Evolutionary conservation across 2,797 vertebrate genomes (phyloP).

Genomic region (Clarias platycephalus): DNA sequence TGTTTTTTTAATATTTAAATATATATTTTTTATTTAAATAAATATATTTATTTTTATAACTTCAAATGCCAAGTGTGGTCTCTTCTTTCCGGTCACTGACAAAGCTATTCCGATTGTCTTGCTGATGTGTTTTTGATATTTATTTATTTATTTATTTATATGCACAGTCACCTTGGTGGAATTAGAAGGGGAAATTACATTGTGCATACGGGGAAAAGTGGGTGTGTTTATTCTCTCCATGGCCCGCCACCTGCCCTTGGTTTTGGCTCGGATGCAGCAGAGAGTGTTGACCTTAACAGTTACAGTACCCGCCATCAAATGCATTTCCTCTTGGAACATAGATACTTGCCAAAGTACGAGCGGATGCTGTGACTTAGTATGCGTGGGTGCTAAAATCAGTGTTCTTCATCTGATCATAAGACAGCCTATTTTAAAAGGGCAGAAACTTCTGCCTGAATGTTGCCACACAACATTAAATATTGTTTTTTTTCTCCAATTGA

Average conservation of each 20-base stretch:
- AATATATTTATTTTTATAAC: not conserved
- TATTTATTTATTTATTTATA: conserved; percentile 60
- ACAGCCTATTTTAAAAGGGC: not conserved
- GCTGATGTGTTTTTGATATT: conserved; percentile 34
- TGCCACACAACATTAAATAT: not conserved
- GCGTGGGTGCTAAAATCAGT: conserved; percentile 56
- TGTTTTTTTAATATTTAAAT: conserved; percentile 7
- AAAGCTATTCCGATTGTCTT: conserved; percentile 36
- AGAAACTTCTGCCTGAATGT: not conserved
- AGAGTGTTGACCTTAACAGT: conserved; percentile 67
- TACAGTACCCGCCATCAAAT: conserved; percentile 66
- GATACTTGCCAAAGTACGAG: conserved; percentile 32
- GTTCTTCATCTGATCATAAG: conserved; percentile 66
- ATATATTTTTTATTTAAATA: not conserved
- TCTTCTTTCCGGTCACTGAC: not conserved
- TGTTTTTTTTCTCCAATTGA: not conserved
- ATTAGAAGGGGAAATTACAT: conserved; percentile 66
- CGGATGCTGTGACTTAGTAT: conserved; percentile 40
- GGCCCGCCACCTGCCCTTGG: conserved; percentile 67
- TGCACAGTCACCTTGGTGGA: conserved; percentile 72
- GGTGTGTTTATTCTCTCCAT: conserved; percentile 52
- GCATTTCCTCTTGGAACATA: conserved; percentile 33
- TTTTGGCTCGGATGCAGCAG: conserved; percentile 66
- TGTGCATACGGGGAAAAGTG: conserved; percentile 64
- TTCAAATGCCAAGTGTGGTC: not conserved